Percentiles rank a stretch among this genome's conserved stretches.
Conservation (phyloP, 1,140 invertebrate species). For the Brachionus rubens region DNA sequence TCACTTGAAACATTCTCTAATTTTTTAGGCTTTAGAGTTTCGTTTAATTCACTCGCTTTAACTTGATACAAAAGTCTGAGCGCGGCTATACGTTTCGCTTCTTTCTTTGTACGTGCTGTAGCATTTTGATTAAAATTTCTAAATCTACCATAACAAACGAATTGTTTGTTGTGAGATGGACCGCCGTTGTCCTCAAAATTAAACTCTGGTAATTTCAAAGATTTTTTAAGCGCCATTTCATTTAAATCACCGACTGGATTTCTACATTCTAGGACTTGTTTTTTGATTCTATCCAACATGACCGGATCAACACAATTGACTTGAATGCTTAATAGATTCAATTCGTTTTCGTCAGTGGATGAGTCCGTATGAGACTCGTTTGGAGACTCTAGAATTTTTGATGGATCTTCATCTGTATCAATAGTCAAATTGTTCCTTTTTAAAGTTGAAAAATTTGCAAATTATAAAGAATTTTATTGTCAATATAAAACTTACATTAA, state of each 20-base stretch:
- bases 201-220: conserved; percentile 2
- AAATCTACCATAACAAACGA: conserved; percentile 6
- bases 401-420: too few relatives aligned
- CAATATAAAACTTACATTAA: too few relatives aligned
- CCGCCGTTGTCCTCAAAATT: background rate
- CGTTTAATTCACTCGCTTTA: background rate
- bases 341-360: too few relatives aligned
- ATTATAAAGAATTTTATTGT: too few relatives aligned
- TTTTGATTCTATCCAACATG: background rate
- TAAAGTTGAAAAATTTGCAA: too few relatives aligned
- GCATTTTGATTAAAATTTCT: background rate
- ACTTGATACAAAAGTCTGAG: background rate
- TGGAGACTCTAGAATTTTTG: too few relatives aligned
- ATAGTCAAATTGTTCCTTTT: too few relatives aligned
- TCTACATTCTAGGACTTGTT: background rate
- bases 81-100: conserved; percentile 9
- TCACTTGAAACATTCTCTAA: background rate
- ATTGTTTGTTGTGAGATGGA: background rate
- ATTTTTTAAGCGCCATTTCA: background rate
- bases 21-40: background rate
- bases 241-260: conserved; percentile 29
- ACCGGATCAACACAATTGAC: background rate
- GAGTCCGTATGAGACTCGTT: too few relatives aligned
- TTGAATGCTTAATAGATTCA: background rate
- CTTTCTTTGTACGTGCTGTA: conserved; percentile 7